Conservation (phyloP, 2,888 invertebrate species). For the Agonopterix subpropinquella region DNA sequence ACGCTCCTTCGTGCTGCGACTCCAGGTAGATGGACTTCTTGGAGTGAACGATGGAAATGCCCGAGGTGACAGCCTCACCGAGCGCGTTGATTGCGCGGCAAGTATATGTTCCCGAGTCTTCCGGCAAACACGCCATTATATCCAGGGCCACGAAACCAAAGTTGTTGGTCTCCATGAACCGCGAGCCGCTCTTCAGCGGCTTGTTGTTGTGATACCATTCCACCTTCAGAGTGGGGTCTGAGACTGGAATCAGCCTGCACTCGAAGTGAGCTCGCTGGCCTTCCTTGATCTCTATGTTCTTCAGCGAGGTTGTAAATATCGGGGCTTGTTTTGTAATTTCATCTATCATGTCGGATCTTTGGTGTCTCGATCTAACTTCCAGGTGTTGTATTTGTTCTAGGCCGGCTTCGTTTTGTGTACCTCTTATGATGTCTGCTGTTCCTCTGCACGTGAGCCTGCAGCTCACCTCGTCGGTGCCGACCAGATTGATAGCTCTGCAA, state of each 20-base stretch:
- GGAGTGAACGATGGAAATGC: slow-evolving; percentile 88
- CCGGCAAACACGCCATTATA: slow-evolving; percentile 95
- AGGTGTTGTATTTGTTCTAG: slow-evolving; percentile 92
- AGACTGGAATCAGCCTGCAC: slow-evolving; percentile 94
- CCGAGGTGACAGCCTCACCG: slow-evolving; percentile 95
- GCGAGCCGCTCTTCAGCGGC: slow-evolving; percentile 93
- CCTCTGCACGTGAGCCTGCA: slow-evolving; percentile 84
- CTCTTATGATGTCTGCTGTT: slow-evolving; percentile 87
- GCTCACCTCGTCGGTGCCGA: slow-evolving; percentile 91
- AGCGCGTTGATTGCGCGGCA: slow-evolving; percentile 93
- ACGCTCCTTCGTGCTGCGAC: slow-evolving; percentile 90
- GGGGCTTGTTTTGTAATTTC: slow-evolving; percentile 94
- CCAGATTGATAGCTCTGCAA: slow-evolving; percentile 92
- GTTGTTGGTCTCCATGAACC: slow-evolving; percentile 97
- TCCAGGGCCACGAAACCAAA: slow-evolving; percentile 98
- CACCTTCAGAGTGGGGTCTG: slow-evolving; percentile 94
- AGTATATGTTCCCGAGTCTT: slow-evolving; percentile 97
- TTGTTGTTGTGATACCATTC: slow-evolving; percentile 97
- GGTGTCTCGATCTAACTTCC: slow-evolving; percentile 88
- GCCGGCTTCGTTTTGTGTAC: slow-evolving; percentile 91
- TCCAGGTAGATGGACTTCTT: slow-evolving; percentile 91
- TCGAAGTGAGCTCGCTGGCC: slow-evolving; percentile 97
- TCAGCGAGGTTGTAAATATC: slow-evolving; percentile 93
- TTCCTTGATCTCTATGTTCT: slow-evolving; percentile 94
- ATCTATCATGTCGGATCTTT: slow-evolving; percentile 83